Evolutionary conservation across 2,113 vertebrate species (phyloP).

Genomic region (Hiodon alosoides): DNA sequence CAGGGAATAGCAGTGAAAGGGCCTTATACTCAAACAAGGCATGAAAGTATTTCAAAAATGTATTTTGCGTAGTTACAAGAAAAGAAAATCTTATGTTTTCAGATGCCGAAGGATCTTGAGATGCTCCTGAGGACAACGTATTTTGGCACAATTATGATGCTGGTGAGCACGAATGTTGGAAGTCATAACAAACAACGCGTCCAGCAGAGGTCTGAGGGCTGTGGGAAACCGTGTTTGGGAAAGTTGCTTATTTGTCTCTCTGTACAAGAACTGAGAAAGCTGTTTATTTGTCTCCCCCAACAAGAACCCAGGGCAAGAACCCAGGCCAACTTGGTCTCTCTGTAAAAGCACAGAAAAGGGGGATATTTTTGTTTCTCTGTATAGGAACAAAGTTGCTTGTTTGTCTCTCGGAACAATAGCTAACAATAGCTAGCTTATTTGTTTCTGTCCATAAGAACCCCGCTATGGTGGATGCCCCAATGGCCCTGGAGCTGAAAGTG

Average conservation of each 20-base stretch:
- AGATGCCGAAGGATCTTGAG: conserved; percentile 88
- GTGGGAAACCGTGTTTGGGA: neutral
- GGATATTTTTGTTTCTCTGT: neutral
- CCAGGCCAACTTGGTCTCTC: too few relatives aligned
- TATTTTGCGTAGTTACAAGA: too few relatives aligned
- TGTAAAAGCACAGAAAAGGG: neutral
- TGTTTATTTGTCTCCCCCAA: neutral
- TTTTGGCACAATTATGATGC: conserved; percentile 79
- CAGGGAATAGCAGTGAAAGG: too few relatives aligned
- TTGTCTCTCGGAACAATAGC: neutral
- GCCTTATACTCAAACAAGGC: too few relatives aligned
- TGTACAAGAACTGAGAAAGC: neutral
- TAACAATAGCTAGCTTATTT: neutral
- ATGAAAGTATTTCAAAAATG: too few relatives aligned
- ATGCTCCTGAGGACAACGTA: conserved; percentile 85
- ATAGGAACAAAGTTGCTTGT: neutral
- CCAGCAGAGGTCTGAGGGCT: neutral
- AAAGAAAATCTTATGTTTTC: conserved; percentile 8
- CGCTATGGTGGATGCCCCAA: conserved; percentile 67
- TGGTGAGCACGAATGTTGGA: conserved; percentile 55
- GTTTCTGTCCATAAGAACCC: conserved; percentile 57
- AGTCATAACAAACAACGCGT: neutral
- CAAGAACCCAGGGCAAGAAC: neutral
- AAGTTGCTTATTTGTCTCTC: neutral
- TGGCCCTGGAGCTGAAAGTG: conserved; percentile 73